phyloP scores from a whole-genome alignment of 2,888 invertebrate species.

The Euplexia lucipara region DNA sequence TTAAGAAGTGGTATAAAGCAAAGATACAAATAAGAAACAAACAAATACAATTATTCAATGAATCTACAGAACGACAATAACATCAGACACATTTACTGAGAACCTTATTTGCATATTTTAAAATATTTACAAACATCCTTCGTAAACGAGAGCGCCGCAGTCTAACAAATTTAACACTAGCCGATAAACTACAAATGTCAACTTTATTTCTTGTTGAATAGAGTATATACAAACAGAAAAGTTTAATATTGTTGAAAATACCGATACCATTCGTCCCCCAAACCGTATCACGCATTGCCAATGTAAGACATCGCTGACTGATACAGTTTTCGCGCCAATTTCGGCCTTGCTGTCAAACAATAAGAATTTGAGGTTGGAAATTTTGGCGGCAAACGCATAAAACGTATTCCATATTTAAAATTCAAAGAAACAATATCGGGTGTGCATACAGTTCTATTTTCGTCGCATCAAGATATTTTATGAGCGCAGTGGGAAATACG shows the following conservation, averaged over 20 bases:
- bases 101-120: constrained; percentile 76
- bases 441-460: constrained; percentile 83
- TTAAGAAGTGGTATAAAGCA: constrained; percentile 29
- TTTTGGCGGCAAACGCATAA: constrained; percentile 58
- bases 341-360: constrained; percentile 64
- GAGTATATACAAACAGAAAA: constrained; percentile 45
- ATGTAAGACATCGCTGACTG: constrained; percentile 55
- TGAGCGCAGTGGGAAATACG: constrained; percentile 86
- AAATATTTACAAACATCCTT: constrained; percentile 75
- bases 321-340: constrained; percentile 65
- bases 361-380: constrained; percentile 66
- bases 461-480: constrained; percentile 83
- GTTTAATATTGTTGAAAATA: constrained; percentile 69
- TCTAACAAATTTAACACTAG: constrained; percentile 50
- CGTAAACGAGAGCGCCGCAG: constrained; percentile 66
- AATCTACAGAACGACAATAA: constrained; percentile 72
- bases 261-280: constrained; percentile 75
- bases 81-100: constrained; percentile 71
- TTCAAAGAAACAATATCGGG: constrained; percentile 89
- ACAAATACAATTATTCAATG: constrained; percentile 68
- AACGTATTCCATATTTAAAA: constrained; percentile 79
- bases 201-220: constrained; percentile 46
- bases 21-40: constrained; percentile 47
- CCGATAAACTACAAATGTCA: constrained; percentile 39
- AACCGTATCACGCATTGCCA: constrained; percentile 72